Evolutionary conservation across 2,113 vertebrate genomes (phyloP).

Genomic region (Melospiza melodia): DNA sequence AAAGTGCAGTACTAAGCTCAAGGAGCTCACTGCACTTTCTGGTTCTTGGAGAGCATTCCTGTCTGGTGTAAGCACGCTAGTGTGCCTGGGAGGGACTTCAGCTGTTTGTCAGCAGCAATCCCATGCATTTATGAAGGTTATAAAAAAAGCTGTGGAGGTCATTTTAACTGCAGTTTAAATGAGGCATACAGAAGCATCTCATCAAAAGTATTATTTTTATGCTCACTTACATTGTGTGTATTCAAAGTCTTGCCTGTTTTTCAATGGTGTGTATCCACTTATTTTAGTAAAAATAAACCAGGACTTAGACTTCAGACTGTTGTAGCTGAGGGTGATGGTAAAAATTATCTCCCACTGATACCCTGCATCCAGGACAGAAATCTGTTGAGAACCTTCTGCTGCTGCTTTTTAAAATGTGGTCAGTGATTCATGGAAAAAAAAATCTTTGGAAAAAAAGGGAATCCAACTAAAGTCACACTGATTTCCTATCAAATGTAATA

Average conservation of each 20-base stretch:
- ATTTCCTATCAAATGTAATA: conserved; percentile 8
- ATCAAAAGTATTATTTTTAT: not conserved
- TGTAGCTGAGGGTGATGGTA: not conserved
- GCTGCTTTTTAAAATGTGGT: not conserved
- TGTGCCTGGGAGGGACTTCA: not conserved
- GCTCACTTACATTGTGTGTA: not conserved
- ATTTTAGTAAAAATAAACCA: not conserved
- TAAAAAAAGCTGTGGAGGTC: not conserved
- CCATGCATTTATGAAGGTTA: not conserved
- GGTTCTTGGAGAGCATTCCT: not conserved
- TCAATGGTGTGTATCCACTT: not conserved
- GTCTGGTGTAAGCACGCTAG: not conserved
- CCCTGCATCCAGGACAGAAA: not conserved
- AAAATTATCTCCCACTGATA: not conserved
- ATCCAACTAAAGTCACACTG: not conserved
- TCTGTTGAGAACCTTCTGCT: not conserved
- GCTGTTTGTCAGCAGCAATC: not conserved
- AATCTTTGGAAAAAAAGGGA: not conserved
- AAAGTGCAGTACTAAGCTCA: not conserved
- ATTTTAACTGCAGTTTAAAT: not conserved
- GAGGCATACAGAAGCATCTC: not conserved
- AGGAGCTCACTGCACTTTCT: not conserved
- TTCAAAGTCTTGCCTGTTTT: not conserved
- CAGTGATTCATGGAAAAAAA: conserved; percentile 1
- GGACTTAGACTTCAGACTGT: not conserved